Evolutionary conservation across 2,113 vertebrate genomes (phyloP), one percentile per base, ranked within the genome.

Genomic region (Anguilla rostrata): DNA sequence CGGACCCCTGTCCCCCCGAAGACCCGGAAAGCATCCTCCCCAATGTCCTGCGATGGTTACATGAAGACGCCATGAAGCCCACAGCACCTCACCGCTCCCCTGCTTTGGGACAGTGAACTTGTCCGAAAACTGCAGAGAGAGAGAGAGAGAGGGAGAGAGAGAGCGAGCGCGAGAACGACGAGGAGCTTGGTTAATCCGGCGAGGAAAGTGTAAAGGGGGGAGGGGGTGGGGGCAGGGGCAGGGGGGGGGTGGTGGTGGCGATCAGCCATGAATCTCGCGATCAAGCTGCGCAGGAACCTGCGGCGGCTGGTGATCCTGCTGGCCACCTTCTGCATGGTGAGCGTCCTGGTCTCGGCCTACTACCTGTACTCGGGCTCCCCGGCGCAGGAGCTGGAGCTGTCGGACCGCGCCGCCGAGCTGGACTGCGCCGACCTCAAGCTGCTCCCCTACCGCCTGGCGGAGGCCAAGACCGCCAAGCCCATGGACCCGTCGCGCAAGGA

Each of bases 31-130:
- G 90, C 90, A 86, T 71, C 63, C 84, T 94, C 89, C 84, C 93
- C 93, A 91, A 93, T 94, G 95, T 92, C 95, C 95, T 97, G 98
- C 97, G 93, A 99, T 99, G 98, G 98, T 99, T 96, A 99, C 98
- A 98, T 99, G 96, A 99, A 95, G 81, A 0, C n/a, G 84, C 81
- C 16, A 82, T 88, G 90, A 92, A 90, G 85, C 87, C 86, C 90
- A 90, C 63, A 49, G 39, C 88, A 87, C 91, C 90, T 90, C 89
- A 80, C 63, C 83, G 75, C 83, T 85, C 83, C 87, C 91, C 90
- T 91, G 91, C 71, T 14, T 91, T 92, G 91, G 87, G 88, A 86
- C 89, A 91, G 88, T 95, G 94, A 78, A 86, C 78, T 39, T 34
- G 34, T 34, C 34, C 34, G 34, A 40, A 89, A 85, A 83, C 0